These are phyloP conservation scores for Drosophila varians DNA, from an alignment of 1,140 invertebrate species.

Conservation along the genomic window DNA sequence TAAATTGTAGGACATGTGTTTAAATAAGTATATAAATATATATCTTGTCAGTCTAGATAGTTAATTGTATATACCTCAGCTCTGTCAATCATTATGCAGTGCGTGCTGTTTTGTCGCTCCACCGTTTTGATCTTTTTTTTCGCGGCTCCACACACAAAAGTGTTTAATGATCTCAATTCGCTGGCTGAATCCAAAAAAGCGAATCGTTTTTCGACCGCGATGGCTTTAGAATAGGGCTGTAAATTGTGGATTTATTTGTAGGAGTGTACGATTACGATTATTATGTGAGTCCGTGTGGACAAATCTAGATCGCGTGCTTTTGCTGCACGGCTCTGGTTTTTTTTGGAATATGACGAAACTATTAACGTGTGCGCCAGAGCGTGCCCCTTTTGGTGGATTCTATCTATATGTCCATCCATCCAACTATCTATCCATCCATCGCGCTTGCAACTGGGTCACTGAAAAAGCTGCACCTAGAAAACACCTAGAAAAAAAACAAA, in stretches of 20 bases:
- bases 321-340: too few relatives aligned
- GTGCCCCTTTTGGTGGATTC: constrained; percentile 44
- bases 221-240: constrained; percentile 31
- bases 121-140: constrained; percentile 34
- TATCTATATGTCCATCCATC: constrained; percentile 27
- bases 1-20: constrained; percentile 36
- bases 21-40: constrained; percentile 9
- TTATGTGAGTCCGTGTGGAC: constrained; percentile 35
- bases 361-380: constrained; percentile 72
- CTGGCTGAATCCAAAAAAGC: constrained; percentile 28
- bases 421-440: constrained; percentile 13
- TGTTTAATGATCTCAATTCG: constrained; percentile 28
- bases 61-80: constrained; percentile 27
- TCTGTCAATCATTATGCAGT: constrained; percentile 55
- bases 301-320: constrained; percentile 61
- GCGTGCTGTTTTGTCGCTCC: constrained; percentile 42
- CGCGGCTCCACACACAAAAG: not conserved
- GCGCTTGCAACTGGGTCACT: constrained; percentile 71
- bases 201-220: constrained; percentile 20
- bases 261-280: not conserved
- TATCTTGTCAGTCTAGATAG: constrained; percentile 10
- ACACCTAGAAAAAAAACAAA: too few relatives aligned
- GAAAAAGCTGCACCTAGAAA: constrained; percentile 73
- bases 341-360: constrained; percentile 61
- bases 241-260: constrained; percentile 3